Conservation (phyloP, 2,888 invertebrate genomes). For the Epinotia brunnichana region DNA sequence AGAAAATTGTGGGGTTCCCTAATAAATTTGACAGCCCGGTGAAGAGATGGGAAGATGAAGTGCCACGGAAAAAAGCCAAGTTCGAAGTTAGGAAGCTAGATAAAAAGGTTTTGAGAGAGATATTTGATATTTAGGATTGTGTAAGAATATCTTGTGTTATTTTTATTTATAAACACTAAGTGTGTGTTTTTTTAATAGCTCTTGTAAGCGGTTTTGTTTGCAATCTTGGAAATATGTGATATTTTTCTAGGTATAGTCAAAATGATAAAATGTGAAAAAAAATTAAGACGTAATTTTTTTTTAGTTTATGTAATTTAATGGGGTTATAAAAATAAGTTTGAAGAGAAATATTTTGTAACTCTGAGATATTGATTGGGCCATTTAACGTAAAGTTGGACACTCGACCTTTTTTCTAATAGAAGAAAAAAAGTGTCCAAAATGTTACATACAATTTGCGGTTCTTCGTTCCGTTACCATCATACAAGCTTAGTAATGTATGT, state of each 20-base stretch:
- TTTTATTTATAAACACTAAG: too few relatives aligned
- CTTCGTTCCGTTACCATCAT: too few relatives aligned
- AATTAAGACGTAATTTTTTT: too few relatives aligned
- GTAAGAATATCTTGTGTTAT: neutral
- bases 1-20: slow-evolving; percentile 66
- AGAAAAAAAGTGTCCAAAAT: too few relatives aligned
- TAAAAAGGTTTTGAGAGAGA: slow-evolving; percentile 23
- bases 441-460: too few relatives aligned
- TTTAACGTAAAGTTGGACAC: too few relatives aligned
- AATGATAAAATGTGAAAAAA: neutral
- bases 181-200: neutral
- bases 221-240: neutral
- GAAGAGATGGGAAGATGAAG: neutral
- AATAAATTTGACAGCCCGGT: slow-evolving; percentile 43
- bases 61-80: slow-evolving; percentile 9
- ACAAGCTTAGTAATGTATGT: too few relatives aligned
- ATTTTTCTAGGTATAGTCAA: neutral
- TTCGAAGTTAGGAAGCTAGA: slow-evolving; percentile 30
- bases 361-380: too few relatives aligned
- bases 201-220: neutral
- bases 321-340: too few relatives aligned
- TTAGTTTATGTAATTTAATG: too few relatives aligned
- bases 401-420: too few relatives aligned
- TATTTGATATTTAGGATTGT: slow-evolving; percentile 28
- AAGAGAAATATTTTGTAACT: too few relatives aligned